Conservation (phyloP, 2,797 vertebrate genomes). For the Amblyraja radiata region DNA sequence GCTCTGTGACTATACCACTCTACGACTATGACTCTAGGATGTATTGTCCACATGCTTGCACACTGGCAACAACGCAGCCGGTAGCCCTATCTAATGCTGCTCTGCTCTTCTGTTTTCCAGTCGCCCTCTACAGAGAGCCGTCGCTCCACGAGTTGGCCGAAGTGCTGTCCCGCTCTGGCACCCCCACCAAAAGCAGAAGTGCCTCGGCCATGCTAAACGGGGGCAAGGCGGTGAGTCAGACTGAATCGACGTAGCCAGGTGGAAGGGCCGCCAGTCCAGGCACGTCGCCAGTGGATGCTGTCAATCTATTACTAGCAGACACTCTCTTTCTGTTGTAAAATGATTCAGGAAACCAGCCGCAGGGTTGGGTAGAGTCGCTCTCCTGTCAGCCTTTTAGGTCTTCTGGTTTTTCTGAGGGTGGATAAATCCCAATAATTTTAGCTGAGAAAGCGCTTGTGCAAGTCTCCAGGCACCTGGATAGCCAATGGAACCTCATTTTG, state of each 20-base stretch:
- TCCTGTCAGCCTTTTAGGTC: conserved; percentile 61
- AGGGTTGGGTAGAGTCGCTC: conserved; percentile 46
- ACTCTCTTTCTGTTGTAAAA: conserved; percentile 40
- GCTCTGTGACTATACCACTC: no score
- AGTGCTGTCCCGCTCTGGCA: conserved; percentile 92
- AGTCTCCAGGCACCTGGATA: conserved; percentile 60
- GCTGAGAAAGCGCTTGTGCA: conserved; percentile 56
- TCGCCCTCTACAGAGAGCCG: conserved; percentile 98
- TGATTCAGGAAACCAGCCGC: conserved; percentile 33
- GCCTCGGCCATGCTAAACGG: conserved; percentile 92
- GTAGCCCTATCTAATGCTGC: neutral
- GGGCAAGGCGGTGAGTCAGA: conserved; percentile 95
- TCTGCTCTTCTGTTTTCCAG: conserved; percentile 60
- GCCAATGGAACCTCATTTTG: conserved; percentile 57
- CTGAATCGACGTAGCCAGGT: conserved; percentile 93
- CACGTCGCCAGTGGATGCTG: conserved; percentile 87
- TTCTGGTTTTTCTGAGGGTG: conserved; percentile 53
- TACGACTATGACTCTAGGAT: no score
- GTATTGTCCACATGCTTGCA: no score
- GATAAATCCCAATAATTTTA: conserved; percentile 60
- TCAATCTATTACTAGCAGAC: conserved; percentile 78
- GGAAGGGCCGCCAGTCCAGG: conserved; percentile 64
- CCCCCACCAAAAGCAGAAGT: conserved; percentile 96
- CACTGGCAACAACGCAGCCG: neutral
- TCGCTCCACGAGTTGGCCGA: conserved; percentile 93